Conservation (phyloP, 2,797 vertebrate species). For the Gastrophryne carolinensis region DNA sequence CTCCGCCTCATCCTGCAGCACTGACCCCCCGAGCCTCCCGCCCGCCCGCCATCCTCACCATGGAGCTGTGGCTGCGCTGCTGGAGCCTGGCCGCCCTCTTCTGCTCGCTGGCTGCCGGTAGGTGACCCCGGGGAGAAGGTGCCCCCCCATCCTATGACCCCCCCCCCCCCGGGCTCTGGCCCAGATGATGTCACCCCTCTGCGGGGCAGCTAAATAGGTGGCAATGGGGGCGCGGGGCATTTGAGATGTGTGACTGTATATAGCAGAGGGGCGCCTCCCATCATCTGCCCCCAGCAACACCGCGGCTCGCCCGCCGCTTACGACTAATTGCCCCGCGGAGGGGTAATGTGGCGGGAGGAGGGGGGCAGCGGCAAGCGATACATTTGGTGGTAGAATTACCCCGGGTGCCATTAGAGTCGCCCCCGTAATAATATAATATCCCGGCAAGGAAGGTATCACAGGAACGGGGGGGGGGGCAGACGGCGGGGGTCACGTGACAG, state of each 20-base stretch:
- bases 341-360: neutral
- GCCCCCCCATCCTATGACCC: neutral
- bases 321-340: too few relatives aligned
- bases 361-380: too few relatives aligned
- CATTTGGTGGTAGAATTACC: too few relatives aligned
- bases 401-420: too few relatives aligned
- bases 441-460: too few relatives aligned
- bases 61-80: slow-evolving; percentile 8
- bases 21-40: too few relatives aligned
- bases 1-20: too few relatives aligned
- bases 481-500: neutral
- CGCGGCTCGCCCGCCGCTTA: neutral
- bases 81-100: slow-evolving; percentile 15
- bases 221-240: neutral
- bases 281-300: slow-evolving; percentile 25
- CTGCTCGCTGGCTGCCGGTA: slow-evolving; percentile 2
- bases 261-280: slow-evolving; percentile 3
- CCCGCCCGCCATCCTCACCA: neutral
- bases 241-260: too few relatives aligned
- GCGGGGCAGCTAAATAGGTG: neutral
- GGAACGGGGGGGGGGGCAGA: slow-evolving; percentile 20
- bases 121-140: neutral
- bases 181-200: too few relatives aligned
- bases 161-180: too few relatives aligned
- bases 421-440: too few relatives aligned